These are phyloP conservation scores for Xestoiulus laeticollis DNA, from an alignment of 2,888 invertebrate genomes.

Conservation along the genomic window DNA sequence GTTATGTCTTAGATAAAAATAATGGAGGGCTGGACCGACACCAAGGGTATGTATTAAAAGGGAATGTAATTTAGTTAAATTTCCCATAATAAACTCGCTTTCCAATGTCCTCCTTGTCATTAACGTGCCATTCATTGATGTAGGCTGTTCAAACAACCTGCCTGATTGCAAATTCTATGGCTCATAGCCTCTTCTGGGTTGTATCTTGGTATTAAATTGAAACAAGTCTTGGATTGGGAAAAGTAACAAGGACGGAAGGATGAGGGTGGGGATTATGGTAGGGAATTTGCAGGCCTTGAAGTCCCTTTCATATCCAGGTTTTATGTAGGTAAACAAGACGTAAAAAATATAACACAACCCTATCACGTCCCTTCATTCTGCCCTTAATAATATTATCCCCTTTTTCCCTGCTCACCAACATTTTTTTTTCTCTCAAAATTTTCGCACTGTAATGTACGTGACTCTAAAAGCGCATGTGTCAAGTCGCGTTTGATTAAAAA, in stretches of 20 bases:
- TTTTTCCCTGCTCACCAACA: neutral
- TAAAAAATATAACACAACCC: neutral
- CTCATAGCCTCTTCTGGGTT: neutral
- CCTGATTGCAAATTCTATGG: constrained; percentile 29
- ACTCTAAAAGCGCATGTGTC: neutral
- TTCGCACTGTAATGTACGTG: neutral
- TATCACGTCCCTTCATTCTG: neutral
- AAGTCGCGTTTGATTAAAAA: neutral
- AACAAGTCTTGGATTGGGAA: neutral
- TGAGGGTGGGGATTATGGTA: neutral
- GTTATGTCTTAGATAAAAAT: neutral
- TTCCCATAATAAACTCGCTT: neutral
- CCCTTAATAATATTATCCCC: neutral
- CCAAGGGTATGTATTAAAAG: neutral
- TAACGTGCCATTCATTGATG: neutral
- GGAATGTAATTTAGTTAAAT: neutral
- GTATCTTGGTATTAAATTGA: neutral
- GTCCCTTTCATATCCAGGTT: neutral
- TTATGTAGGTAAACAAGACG: neutral
- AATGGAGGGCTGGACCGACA: neutral
- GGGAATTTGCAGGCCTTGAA: neutral
- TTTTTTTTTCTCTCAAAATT: neutral
- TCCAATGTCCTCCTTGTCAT: constrained; percentile 10
- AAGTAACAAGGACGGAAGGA: neutral
- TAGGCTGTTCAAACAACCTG: constrained; percentile 28